These are phyloP conservation scores for Morus bassanus DNA, from an alignment of 2,797 vertebrate genomes.

Conservation along the genomic window DNA sequence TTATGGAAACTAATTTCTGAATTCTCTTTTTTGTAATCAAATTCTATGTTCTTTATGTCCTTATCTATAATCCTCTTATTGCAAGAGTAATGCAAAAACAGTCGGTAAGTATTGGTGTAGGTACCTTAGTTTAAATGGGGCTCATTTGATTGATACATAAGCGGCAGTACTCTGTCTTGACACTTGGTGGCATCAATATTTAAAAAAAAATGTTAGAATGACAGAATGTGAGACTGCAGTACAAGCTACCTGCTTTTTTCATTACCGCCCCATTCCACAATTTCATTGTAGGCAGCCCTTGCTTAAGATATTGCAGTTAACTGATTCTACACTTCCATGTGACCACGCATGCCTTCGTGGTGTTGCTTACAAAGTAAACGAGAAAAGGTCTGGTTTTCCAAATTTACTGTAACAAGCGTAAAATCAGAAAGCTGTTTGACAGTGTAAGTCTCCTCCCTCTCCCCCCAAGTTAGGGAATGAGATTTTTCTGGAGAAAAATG, in stretches of 20 bases:
- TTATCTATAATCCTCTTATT: neutral
- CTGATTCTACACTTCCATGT: neutral
- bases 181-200: conserved; percentile 66
- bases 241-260: rapidly evolving
- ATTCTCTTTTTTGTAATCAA: neutral
- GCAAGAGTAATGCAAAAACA: neutral
- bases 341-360: neutral
- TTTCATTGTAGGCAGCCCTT: neutral
- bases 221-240: neutral
- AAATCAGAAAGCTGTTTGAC: neutral
- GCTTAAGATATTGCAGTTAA: neutral
- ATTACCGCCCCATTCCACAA: neutral
- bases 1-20: neutral
- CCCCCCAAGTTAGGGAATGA: neutral
- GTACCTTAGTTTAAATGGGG: neutral
- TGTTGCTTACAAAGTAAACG: neutral
- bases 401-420: neutral
- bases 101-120: neutral
- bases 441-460: neutral
- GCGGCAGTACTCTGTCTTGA: conserved; percentile 23
- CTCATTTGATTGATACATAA: neutral
- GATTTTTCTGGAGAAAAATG: neutral
- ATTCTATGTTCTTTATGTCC: neutral
- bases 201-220: neutral
- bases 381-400: neutral